A percentile compares a stretch with the other conserved stretches of the same genome.
phyloP scores from a whole-genome alignment of 2,113 vertebrate genomes.

The Cebidichthys violaceus region DNA sequence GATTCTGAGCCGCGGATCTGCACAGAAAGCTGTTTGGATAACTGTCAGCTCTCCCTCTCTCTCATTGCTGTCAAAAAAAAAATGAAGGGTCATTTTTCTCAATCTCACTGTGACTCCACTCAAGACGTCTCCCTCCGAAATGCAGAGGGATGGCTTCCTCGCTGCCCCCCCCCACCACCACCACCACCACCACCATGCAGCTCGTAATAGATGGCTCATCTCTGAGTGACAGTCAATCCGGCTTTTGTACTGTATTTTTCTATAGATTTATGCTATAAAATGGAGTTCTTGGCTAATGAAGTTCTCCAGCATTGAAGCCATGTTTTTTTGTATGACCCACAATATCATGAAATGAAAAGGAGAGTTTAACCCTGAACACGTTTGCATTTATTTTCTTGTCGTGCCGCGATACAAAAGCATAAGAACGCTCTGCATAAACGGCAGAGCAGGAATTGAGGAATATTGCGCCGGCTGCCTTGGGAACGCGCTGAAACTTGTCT shows the following conservation, averaged over 20 bases:
- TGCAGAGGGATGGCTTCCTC: slow-evolving; percentile 52
- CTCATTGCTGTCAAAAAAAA: slow-evolving; percentile 69
- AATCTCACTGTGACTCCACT: slow-evolving; percentile 63
- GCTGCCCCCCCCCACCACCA: slow-evolving; percentile 29
- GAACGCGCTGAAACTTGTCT: slow-evolving; percentile 40
- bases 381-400: background rate
- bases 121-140: slow-evolving; percentile 59
- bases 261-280: background rate
- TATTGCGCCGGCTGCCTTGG: slow-evolving; percentile 20
- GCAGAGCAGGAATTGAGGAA: slow-evolving; percentile 1
- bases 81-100: slow-evolving; percentile 79
- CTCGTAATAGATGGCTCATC: slow-evolving; percentile 45
- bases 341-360: background rate
- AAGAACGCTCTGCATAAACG: background rate
- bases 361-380: background rate
- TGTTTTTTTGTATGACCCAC: background rate
- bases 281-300: background rate
- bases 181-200: no score
- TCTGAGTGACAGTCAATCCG: slow-evolving; percentile 53
- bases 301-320: background rate
- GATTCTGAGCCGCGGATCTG: slow-evolving; percentile 61
- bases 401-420: background rate
- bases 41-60: slow-evolving; percentile 69
- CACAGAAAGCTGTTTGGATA: slow-evolving; percentile 74
- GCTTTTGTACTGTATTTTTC: slow-evolving; percentile 1